Percentiles rank a stretch among this genome's conserved stretches.
Conservation (phyloP, 1,140 invertebrate genomes). For the Bactericera cockerelli region DNA sequence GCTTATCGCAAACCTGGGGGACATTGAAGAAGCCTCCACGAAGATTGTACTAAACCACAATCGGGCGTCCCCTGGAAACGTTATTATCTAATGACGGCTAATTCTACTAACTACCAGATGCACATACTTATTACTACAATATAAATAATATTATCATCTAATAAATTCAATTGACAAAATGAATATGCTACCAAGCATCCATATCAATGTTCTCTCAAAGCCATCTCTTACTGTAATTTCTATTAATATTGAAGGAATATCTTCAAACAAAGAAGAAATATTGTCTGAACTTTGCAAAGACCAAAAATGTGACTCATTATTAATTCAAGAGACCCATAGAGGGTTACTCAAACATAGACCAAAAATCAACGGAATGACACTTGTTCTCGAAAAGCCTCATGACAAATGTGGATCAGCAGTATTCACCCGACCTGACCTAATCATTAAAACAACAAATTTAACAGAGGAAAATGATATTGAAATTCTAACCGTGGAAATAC, state of each 20-base stretch:
- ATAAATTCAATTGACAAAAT: too few relatives aligned
- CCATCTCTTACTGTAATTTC: conserved; percentile 5
- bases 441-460: not conserved
- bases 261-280: conserved; percentile 6
- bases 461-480: conserved; percentile 13
- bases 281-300: conserved; percentile 8
- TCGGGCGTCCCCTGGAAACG: too few relatives aligned
- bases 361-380: conserved; percentile 2
- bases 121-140: too few relatives aligned
- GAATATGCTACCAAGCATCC: too few relatives aligned
- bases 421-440: conserved; percentile 6
- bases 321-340: conserved; percentile 13
- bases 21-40: too few relatives aligned
- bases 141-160: too few relatives aligned
- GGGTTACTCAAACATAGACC: not conserved
- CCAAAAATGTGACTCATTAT: conserved; percentile 2
- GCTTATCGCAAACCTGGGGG: too few relatives aligned
- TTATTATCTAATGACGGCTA: too few relatives aligned
- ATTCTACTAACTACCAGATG: too few relatives aligned
- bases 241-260: conserved; percentile 14
- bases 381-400: conserved; percentile 11
- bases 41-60: too few relatives aligned
- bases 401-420: conserved; percentile 11
- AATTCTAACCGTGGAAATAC: conserved; percentile 14
- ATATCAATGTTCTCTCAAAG: too few relatives aligned